Percentiles rank a stretch among this genome's conserved stretches.
These are phyloP conservation scores for Xenops minutus DNA, from an alignment of 2,797 vertebrate genomes.

Conservation along the genomic window DNA sequence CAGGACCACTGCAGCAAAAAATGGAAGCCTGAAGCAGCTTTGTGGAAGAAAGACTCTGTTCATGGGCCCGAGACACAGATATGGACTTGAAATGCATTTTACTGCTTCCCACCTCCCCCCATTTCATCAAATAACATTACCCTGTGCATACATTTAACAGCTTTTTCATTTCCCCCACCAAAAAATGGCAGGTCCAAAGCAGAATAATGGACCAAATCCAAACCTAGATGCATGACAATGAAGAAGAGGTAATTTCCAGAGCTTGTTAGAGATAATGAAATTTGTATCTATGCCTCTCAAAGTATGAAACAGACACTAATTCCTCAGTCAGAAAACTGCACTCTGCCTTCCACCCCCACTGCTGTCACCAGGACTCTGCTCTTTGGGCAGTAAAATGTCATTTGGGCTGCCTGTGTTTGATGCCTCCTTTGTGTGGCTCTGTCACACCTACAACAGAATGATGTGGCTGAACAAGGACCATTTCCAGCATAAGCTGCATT, in stretches of 20 bases:
- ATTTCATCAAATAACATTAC: background rate
- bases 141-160: background rate
- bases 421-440: background rate
- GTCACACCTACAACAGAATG: background rate
- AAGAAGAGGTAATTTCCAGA: background rate
- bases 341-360: background rate
- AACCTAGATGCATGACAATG: background rate
- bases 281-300: background rate
- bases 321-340: background rate
- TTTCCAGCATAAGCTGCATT: background rate
- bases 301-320: background rate
- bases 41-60: background rate
- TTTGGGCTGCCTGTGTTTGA: background rate
- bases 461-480: background rate
- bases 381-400: background rate
- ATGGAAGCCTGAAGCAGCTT: background rate
- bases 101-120: accelerated
- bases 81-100: background rate
- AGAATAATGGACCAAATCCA: background rate
- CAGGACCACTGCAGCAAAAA: background rate
- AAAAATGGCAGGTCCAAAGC: background rate
- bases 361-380: background rate
- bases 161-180: background rate
- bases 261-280: background rate
- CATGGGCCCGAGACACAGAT: background rate